Evolutionary conservation across 2,113 vertebrate genomes (phyloP), one percentile per base, ranked within the genome.

Genomic region (Speoplatyrhinus poulsoni): DNA sequence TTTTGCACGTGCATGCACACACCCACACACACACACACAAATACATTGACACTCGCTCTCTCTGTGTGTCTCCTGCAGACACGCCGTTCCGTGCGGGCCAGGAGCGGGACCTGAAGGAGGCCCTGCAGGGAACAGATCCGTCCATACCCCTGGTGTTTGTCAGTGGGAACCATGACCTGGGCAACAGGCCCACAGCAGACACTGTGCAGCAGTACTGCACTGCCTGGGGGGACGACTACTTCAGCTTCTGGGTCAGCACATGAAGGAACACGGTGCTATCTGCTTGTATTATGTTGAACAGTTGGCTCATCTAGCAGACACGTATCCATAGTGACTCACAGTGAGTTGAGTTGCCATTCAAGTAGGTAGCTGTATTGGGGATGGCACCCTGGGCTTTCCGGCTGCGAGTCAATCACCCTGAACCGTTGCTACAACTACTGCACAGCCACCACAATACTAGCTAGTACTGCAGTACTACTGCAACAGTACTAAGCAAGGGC

Each of bases 131-230:
- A 1, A 86, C 93, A 0, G 80, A 95, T 81, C 81, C 83, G 0
- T 90, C 93, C 62, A 96, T 98, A 76, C 97, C 96, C 0, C 81
- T 98, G 68, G 93, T 99, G 12, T 93, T 98, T 0, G 96, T 98
- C 92, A 98, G 96, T 13, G 97, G 97, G 71, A 99, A 99, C 82
- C 98, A 99, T 0, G 96, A 99, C 61, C 68, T 99, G 47, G 96
- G 96, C 72, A 98, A 99, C 60, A 56, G 84, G 9, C 97, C 98
- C 5, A 98, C 96, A 0, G 83, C 80, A 0, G 90, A 91, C 68
- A 94, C 92, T 0, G 69, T 98, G 65, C 82, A 91, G 5, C 85
- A 94, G 62, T 99, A 93, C 73, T 90, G 94, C 84, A 82, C 50
- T 6, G 89, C 79, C 1, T 99, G 97, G 97, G 98, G 98, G 0